Conservation (phyloP, 2,797 vertebrate genomes). For the Parambassis ranga region DNA sequence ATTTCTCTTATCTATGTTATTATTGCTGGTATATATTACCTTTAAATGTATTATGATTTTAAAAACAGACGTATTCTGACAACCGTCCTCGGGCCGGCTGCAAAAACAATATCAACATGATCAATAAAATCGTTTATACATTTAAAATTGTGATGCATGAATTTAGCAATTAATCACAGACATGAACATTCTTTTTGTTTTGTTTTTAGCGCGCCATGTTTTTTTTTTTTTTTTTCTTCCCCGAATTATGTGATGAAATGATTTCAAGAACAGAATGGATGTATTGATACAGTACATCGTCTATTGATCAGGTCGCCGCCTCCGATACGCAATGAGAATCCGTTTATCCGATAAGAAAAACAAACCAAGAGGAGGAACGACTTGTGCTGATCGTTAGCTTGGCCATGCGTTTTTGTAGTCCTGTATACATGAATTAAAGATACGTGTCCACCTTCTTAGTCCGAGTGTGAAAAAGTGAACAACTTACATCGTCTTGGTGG, state of each 20-base stretch:
- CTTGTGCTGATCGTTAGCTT: conserved; percentile 61
- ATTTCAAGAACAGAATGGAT: conserved; percentile 44
- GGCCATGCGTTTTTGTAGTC: conserved; percentile 63
- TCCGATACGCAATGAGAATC: conserved; percentile 14
- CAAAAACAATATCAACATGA: conserved; percentile 67
- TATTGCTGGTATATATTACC: conserved; percentile 83
- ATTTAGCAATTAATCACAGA: conserved; percentile 70
- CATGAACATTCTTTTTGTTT: conserved; percentile 72
- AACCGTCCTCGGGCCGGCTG: conserved; percentile 48
- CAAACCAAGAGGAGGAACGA: conserved; percentile 31
- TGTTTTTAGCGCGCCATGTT: conserved; percentile 30
- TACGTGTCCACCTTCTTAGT: conserved; percentile 40
- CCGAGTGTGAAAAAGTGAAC: conserved; percentile 56
- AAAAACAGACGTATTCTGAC: conserved; percentile 64
- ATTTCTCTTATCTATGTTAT: conserved; percentile 77
- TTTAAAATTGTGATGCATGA: conserved; percentile 72
- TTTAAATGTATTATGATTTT: conserved; percentile 72
- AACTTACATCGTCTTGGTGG: conserved; percentile 46
- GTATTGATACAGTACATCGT: conserved; percentile 31
- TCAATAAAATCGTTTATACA: conserved; percentile 69
- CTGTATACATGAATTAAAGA: conserved; percentile 40
- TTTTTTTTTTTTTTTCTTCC: conserved; percentile 14
- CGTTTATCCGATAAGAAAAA: conserved; percentile 21
- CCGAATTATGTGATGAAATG: conserved; percentile 49
- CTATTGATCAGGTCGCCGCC: conserved; percentile 5